A percentile compares a stretch with the other conserved stretches of the same genome.
Conservation (phyloP, 2,888 invertebrate genomes). For the Orthosia incerta region DNA sequence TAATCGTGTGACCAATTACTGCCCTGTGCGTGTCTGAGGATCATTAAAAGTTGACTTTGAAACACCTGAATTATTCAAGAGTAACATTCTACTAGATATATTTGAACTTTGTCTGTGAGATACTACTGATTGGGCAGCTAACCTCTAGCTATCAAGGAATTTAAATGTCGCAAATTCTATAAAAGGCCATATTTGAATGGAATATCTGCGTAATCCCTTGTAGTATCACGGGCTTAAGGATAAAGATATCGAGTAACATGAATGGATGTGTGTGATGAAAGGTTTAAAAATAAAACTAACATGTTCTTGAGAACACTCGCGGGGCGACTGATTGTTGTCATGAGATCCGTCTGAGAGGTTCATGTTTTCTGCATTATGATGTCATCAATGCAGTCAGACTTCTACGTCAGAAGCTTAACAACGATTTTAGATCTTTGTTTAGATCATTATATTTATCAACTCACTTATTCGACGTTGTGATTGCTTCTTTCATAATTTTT, state of each 20-base stretch:
- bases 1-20: constrained; percentile 48
- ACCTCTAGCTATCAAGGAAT: constrained; percentile 3
- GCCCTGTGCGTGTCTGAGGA: constrained; percentile 55
- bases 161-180: constrained; percentile 24
- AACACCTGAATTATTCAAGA: constrained; percentile 35
- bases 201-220: constrained; percentile 36
- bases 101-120: constrained; percentile 33
- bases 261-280: constrained; percentile 44
- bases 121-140: constrained; percentile 19
- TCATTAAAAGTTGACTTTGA: constrained; percentile 55
- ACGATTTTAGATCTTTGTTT: constrained; percentile 31
- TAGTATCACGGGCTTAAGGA: constrained; percentile 21
- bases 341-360: constrained; percentile 24
- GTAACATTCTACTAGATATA: constrained; percentile 34
- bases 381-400: constrained; percentile 39
- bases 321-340: constrained; percentile 1
- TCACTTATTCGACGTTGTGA: neutral
- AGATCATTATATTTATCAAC: neutral
- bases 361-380: constrained; percentile 46
- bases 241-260: constrained; percentile 28
- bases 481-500: neutral
- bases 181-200: constrained; percentile 34
- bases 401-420: constrained; percentile 28
- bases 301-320: constrained; percentile 21
- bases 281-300: constrained; percentile 47